Percentiles rank a stretch among this genome's conserved stretches.
Evolutionary conservation across 2,797 vertebrate species (phyloP).

Genomic region (Rhabdophis nuchalis): DNA sequence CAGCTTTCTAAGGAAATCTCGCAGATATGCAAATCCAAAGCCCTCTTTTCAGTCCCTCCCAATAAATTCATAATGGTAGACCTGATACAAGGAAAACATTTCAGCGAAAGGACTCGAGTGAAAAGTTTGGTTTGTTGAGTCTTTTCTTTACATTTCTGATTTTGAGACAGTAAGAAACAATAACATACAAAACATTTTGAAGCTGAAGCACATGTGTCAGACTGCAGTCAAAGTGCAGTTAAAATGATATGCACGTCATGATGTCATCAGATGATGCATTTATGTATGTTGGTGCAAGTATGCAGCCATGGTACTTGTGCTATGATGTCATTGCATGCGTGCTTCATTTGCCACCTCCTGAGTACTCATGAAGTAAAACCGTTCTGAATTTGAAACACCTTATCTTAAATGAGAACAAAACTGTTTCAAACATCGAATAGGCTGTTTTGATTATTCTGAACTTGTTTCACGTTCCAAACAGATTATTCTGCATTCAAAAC

Average conservation of each 20-base stretch:
- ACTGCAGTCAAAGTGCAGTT: neutral
- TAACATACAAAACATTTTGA: neutral
- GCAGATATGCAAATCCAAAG: neutral
- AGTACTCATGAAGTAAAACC: neutral
- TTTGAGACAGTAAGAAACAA: neutral
- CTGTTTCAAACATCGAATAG: neutral
- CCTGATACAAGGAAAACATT: neutral
- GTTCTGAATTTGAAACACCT: neutral
- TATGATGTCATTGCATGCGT: neutral
- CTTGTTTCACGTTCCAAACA: neutral
- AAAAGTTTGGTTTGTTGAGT: neutral
- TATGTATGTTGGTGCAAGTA: neutral
- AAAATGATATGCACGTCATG: neutral
- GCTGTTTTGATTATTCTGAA: neutral
- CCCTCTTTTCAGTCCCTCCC: neutral
- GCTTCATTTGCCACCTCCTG: neutral
- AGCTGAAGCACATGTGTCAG: neutral
- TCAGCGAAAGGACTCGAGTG: neutral
- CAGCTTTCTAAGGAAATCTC: neutral
- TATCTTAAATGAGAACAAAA: neutral
- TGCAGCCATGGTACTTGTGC: neutral
- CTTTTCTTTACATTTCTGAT: neutral
- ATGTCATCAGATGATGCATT: neutral
- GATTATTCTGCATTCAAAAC: neutral
- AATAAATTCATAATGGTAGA: neutral